Percentiles rank a stretch among this genome's conserved stretches.
These are phyloP conservation scores for Mycteria americana DNA, from an alignment of 2,797 vertebrate species.

Conservation along the genomic window DNA sequence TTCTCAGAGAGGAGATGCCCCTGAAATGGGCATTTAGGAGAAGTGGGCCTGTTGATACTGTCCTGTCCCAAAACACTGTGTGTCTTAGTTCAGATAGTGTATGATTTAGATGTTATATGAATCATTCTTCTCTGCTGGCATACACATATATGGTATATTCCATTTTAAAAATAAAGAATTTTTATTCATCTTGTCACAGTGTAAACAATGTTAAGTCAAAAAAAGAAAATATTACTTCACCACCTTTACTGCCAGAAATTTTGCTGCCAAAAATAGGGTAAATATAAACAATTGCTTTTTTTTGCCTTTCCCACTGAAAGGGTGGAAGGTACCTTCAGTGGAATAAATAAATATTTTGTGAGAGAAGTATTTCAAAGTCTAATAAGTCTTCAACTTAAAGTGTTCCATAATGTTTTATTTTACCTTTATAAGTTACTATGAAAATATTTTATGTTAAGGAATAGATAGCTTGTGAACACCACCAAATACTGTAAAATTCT, in stretches of 20 bases:
- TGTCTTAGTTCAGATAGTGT: neutral
- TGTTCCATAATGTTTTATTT: neutral
- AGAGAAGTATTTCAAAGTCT: neutral
- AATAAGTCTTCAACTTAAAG: neutral
- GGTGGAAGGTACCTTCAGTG: neutral
- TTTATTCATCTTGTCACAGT: neutral
- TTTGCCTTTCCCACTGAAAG: neutral
- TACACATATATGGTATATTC: neutral
- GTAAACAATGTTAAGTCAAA: neutral
- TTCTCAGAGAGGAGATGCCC: neutral
- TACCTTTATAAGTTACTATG: neutral
- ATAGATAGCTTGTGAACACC: neutral
- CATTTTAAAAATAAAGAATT: neutral
- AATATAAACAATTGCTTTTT: neutral
- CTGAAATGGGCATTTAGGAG: neutral
- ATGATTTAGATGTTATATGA: neutral
- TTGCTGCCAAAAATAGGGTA: neutral
- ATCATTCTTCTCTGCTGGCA: neutral
- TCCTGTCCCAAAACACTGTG: neutral
- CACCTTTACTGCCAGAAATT: neutral
- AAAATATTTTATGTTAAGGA: neutral
- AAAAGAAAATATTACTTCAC: neutral
- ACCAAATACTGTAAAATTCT: neutral
- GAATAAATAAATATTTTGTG: neutral
- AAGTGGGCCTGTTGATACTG: neutral